Evolutionary conservation across 2,113 vertebrate species (phyloP), one percentile per base, ranked within the genome.

Genomic region (Chloropsis cyanopogon): DNA sequence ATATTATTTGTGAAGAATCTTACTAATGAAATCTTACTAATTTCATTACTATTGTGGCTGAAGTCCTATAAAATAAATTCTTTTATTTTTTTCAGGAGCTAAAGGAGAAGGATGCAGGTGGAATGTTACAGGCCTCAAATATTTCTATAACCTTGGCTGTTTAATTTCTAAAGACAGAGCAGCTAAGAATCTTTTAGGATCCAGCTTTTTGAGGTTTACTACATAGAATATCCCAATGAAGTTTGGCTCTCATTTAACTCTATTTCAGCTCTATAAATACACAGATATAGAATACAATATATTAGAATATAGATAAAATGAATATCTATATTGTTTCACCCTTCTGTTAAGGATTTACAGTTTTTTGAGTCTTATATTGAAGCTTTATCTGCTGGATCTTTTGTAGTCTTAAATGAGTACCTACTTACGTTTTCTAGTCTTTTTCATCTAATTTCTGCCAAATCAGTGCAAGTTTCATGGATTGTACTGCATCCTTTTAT

Each of bases 381-480:
- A 93, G 84, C 61, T 96, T 97, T 95, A 56, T 46, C 77, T 89
- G 9, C 28, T 80, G 42, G 7, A n/a, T 50, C 9, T 52, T 72
- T 94, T 73, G 28, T 42, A 29, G 13, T 57, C 78, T 72, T 53
- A 71, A 73, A 42, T 37, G 4, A 61, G 5, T 53, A 25, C 5
- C 10, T 57, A 4, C 26, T 87, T 39, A 76, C 37, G 19, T 57
- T 69, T 75, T 69, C 46, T 76, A 14, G 12, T 47, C 10, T 19
- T 85, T 88, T 97, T 91, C 29, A 82, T 95, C 86, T 90, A 91
- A 95, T 93, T 96, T 88, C 56, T 83, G 63, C 64, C 91, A 86
- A 96, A 95, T 95, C 59, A 70, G 21, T 96, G 96, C 47, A 46
- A 91, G 42, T 90, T 97, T 69, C 14, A 18, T 86, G 33, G 61